Conservation (phyloP, 2,888 invertebrate species). For the Oscheius sp. region DNA sequence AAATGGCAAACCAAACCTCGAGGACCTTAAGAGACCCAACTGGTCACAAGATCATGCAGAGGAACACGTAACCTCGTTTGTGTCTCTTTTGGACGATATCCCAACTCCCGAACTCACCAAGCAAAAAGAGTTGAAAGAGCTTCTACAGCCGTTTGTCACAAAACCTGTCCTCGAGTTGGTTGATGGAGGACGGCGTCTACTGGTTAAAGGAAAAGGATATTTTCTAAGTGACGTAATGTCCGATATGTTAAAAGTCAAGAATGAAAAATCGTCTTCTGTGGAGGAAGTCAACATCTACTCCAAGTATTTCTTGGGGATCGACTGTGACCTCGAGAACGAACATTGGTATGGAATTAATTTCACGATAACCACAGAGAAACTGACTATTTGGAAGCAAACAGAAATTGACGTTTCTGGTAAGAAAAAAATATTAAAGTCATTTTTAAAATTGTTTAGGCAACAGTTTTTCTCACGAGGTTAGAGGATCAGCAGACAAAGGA, state of each 20-base stretch:
- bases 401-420: conserved; percentile 23
- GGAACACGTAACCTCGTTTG: conserved; percentile 4
- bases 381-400: conserved; percentile 5
- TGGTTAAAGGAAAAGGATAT: not conserved
- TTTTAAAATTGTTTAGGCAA: conserved; percentile 12
- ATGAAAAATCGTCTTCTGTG: not conserved
- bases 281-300: conserved; percentile 21
- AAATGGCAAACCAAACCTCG: not conserved
- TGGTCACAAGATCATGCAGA: not conserved
- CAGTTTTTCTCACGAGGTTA: not conserved
- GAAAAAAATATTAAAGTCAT: too few relatives aligned
- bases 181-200: not conserved
- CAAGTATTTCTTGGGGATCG: not conserved
- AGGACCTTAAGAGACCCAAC: not conserved
- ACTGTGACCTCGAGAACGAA: conserved; percentile 11
- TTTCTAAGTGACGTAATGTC: not conserved
- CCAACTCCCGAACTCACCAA: conserved; percentile 1
- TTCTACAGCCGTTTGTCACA: not conserved
- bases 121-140: not conserved
- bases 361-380: conserved; percentile 2
- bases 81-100: conserved; percentile 10
- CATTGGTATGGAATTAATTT: conserved; percentile 22
- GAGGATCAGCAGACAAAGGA: not conserved
- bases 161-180: not conserved
- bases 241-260: not conserved